Evolutionary conservation across 2,797 vertebrate genomes (phyloP), one percentile per base, ranked within the genome.

Genomic region (Poecilia wingei): DNA sequence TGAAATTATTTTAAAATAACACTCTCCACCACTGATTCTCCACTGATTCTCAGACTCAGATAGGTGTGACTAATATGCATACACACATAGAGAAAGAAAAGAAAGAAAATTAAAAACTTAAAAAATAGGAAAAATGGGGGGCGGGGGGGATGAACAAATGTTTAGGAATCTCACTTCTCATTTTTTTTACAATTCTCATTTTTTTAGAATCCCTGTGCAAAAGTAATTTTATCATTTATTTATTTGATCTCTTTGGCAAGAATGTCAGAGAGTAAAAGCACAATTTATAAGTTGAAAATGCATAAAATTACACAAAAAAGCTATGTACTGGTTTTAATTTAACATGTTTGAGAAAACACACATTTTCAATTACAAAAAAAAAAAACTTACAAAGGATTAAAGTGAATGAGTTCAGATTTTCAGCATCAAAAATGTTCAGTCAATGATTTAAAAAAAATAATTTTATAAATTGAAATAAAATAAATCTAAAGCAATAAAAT

Each of bases 371-470:
- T 18, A 57, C 68, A 72, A 61, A 55, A 69, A n/a, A 72, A 51
- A n/a, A 57, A 45, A 49, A 51, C 10, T 28, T 71, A 0, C 33
- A 3, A 43, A 47, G n/a, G 28, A 82, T 14, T 39, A 47, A 76
- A 80, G 43, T 25, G 33, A 25, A 61, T 16, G 66, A 36, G 47
- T 77, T 74, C 0, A 55, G 14, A 31, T 31, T 33, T 22, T 31
- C 31, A 59, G 3, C 10, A 55, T 74, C 6, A 53, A 74, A 77
- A 16, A 0, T 36, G 77, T 70, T 74, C 33, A 72, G 64, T 51
- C 16, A 76, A 79, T 20, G 39, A 66, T 39, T 20, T 79, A 75
- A 82, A 81, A 74, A 69, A 61, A 78, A 53, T 28, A 70, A 5
- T 72, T 77, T 6, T 14, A n/a, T 70, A 70, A 70, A 70, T 28